Base-by-base conservation (phyloP, 2,797 vertebrate species). In the Crocodylus rhombifer region DNA sequence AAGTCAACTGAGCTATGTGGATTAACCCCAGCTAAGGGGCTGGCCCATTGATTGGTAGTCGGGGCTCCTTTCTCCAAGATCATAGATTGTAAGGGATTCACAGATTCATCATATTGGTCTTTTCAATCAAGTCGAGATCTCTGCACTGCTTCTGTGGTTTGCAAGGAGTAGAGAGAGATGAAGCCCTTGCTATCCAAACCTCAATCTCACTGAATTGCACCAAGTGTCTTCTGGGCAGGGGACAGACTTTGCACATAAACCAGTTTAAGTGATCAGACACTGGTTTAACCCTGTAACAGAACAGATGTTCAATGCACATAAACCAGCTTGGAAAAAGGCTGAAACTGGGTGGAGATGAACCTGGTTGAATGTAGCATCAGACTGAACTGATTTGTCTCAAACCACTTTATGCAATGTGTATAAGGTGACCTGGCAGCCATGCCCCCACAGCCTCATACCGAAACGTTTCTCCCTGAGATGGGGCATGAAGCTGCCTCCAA, bases 1-100 rank as follows among this genome's bases (percentile, higher is more conserved):
- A 87, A 93, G 91, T 96, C 92, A 86, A 56, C 91, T 56, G 57
- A 73, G 73, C 87, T 65, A 30, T 0, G 0, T n/a, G 76, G 82
- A 92, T 86, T 91, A 93, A 86, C 90, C 84, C 77, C 56, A 69
- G 69, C 64, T 57, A 88, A 90, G 73, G 73, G 95, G 23, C 13
- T 80, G 23, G 58, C 42, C 80, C 0, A 0, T 60, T 90, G 74
- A 69, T 56, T 84, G 42, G 61, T 83, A 86, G 82, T 36, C 89
- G 76, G 62, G 73, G 88, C 76, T 78, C 80, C 69, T 25, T 71
- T 86, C 73, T 84, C 21, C 42, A 78, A 71, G 14, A 79, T 69
- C 76, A 55, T 26, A 51, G 42, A 25, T 0, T 10, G 64, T 10
- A 51, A 51, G 42, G 42, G 42, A 42, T 42, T 42, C 42, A 42